A percentile compares a stretch with the other conserved stretches of the same genome.
These are phyloP conservation scores for Sphenodon punctatus DNA, from an alignment of 2,797 vertebrate species.

Conservation along the genomic window DNA sequence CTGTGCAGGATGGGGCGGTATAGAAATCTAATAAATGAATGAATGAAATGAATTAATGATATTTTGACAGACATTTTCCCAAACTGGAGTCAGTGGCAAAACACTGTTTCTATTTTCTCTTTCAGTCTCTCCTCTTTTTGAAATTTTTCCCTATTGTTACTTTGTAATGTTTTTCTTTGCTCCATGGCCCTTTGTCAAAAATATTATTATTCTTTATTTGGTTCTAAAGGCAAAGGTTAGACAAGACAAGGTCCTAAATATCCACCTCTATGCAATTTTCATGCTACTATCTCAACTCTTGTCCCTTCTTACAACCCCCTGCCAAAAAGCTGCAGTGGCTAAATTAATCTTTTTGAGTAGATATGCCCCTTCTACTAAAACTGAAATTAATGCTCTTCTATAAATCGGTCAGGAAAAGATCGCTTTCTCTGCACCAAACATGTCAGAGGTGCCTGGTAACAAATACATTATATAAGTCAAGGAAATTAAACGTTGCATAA, in stretches of 20 bases:
- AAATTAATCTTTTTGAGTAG: too few species aligned
- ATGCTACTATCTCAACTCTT: not conserved
- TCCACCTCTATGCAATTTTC: not conserved
- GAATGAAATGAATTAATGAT: too few species aligned
- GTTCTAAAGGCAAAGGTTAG: not conserved
- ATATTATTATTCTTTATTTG: too few species aligned
- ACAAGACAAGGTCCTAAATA: too few species aligned
- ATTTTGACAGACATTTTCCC: not conserved
- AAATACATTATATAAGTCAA: not conserved
- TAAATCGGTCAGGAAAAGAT: not conserved
- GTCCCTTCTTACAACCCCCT: not conserved
- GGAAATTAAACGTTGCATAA: not conserved
- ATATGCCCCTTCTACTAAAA: not conserved
- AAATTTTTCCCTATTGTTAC: too few species aligned
- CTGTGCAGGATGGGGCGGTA: too few species aligned
- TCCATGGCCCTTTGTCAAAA: too few species aligned
- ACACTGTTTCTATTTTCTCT: too few species aligned
- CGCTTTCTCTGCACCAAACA: not conserved
- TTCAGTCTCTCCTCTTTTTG: not conserved
- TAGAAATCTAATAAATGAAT: too few species aligned
- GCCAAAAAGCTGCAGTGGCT: not conserved
- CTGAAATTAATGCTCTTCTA: not conserved
- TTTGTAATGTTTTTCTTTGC: too few species aligned
- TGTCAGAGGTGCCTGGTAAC: not conserved
- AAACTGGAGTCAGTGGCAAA: not conserved